These are phyloP conservation scores for Microcebus griseorufus DNA, from an alignment of 2,113 vertebrate genomes.

Conservation along the genomic window DNA sequence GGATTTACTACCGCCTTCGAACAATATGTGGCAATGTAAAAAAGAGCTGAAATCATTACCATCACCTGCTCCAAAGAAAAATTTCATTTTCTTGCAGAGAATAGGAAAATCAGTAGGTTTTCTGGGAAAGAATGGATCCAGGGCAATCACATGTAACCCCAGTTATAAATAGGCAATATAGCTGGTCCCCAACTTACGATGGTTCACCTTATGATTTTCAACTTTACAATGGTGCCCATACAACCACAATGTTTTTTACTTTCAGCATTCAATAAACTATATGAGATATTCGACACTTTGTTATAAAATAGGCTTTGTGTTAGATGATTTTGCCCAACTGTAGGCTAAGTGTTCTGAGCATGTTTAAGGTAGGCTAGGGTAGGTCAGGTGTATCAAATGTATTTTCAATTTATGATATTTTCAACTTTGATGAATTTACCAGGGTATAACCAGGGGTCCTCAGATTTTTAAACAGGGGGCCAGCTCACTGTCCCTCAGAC, in stretches of 20 bases:
- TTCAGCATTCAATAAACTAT: neutral
- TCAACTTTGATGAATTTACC: neutral
- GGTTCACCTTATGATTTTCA: neutral
- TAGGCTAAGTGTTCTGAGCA: neutral
- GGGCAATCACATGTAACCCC: neutral
- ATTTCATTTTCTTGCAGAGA: constrained; percentile 13
- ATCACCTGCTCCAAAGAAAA: neutral
- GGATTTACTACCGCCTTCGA: neutral
- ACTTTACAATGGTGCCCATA: neutral
- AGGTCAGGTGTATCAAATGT: neutral
- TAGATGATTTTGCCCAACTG: neutral
- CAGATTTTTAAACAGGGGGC: no score
- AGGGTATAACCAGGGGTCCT: neutral
- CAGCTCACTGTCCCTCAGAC: no score
- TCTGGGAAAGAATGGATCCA: neutral
- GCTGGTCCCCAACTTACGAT: neutral
- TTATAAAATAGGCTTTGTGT: neutral
- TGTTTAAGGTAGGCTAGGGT: neutral
- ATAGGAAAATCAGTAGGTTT: neutral
- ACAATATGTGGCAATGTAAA: neutral
- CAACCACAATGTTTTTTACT: neutral
- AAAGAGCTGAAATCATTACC: neutral
- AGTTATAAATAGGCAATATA: neutral
- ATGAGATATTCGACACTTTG: neutral
- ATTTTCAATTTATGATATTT: neutral